Evolutionary conservation across 2,113 vertebrate genomes (phyloP).

Genomic region (Rhodinocichla rosea): DNA sequence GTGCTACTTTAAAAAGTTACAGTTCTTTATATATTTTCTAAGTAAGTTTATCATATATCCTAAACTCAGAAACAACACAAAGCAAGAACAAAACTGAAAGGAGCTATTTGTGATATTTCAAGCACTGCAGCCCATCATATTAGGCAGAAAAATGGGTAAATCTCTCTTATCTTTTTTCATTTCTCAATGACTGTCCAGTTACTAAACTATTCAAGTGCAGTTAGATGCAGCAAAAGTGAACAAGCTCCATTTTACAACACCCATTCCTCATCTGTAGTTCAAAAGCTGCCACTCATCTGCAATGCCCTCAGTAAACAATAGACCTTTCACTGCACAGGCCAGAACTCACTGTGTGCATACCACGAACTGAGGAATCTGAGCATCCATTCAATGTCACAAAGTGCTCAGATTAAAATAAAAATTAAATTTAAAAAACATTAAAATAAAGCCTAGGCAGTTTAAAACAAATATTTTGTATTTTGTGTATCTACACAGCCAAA

Average conservation of each 20-base stretch:
- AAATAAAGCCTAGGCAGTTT: background rate
- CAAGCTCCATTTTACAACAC: background rate
- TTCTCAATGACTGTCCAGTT: background rate
- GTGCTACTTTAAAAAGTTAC: background rate
- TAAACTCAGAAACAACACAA: background rate
- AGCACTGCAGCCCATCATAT: background rate
- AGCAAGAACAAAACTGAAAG: background rate
- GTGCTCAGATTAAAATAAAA: background rate
- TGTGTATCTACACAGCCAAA: background rate
- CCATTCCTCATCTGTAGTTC: background rate
- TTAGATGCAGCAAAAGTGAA: background rate
- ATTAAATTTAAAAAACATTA: fast-evolving
- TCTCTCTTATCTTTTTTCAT: background rate
- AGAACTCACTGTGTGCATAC: background rate
- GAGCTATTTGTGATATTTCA: background rate
- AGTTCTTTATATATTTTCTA: background rate
- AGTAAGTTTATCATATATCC: background rate
- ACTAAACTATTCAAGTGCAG: background rate
- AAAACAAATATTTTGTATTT: background rate
- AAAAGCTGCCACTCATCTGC: background rate
- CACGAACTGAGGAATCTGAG: background rate
- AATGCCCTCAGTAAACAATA: background rate
- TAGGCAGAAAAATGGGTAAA: background rate
- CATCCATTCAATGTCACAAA: background rate
- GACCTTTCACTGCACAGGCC: background rate